Base-by-base conservation (phyloP, 2,888 invertebrate species). In the Nymphalis urticae region DNA sequence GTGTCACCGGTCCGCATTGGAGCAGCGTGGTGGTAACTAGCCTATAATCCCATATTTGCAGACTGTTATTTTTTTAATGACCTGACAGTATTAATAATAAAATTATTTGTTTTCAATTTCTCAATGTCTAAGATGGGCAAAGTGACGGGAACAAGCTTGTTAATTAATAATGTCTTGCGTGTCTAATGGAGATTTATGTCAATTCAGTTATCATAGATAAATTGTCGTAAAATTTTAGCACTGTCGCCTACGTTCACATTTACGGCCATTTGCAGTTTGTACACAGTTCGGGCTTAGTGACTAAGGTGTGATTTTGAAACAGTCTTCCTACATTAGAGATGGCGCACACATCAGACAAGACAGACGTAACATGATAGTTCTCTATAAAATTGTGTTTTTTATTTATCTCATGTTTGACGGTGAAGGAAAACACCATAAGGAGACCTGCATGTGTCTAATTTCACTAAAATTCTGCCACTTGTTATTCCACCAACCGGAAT, bases 181-280 rank as follows among this genome's bases (percentile, higher is more conserved):
- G 64, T 51, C 64, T 64, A 66, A 70, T 70, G 62, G 64, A 73
- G 74, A 73, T 73, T 66, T 72, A 71, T 74, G 72, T 69, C 69
- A 66, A 64, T 69, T 67, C 62, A 62, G 72, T 71, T 71, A 64
- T 66, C 67, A 58, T 66, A 73, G 68, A 75, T 76, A 75, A 75
- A 77, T 75, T 75, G 75, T 76, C 80, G 80, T 85, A 79, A 86
- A 85, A 79, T 81, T 86, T 85, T 83, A 86, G 82, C 81, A 80
- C 80, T 64, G 69, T 75, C 85, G 80, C 85, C 86, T 77, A 85
- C 85, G 66, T 67, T 62, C 67, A 60, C 69, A 73, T 73, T 73
- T 73, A 73, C 73, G 63, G 71, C 74, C 72, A 73, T 72, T 75
- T 75, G 67, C 65, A 68, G 60, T 58, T 75, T 72, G 72, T 73